Conservation (phyloP, 2,797 vertebrate species). For the Myiotriccus ornatus region DNA sequence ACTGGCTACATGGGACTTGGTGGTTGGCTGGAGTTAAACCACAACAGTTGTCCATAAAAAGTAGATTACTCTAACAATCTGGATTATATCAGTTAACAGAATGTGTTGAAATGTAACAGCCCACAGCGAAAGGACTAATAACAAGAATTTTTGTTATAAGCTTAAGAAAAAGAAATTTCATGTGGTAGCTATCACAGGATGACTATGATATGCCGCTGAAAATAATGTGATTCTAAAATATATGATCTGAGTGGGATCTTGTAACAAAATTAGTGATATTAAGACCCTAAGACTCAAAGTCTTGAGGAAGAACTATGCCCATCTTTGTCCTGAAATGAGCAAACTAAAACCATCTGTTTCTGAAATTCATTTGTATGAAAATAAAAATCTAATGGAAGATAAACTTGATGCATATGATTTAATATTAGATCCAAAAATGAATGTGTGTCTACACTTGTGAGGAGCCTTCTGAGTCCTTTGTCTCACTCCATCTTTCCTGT, state of each 20-base stretch:
- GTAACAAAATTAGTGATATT: accelerated
- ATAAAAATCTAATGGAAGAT: background rate
- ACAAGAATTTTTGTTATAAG: background rate
- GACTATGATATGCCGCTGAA: background rate
- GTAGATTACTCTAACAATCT: background rate
- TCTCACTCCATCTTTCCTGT: background rate
- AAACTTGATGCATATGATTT: background rate
- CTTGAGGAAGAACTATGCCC: background rate
- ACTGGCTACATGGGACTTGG: accelerated
- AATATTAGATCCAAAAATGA: background rate
- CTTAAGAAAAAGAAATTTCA: background rate
- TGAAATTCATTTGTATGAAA: background rate
- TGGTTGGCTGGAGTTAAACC: background rate
- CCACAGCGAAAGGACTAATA: background rate
- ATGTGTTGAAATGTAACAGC: background rate
- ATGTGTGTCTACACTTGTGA: background rate
- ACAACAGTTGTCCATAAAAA: background rate
- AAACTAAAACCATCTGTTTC: background rate
- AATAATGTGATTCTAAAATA: background rate
- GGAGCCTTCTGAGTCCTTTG: background rate
- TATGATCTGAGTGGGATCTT: background rate
- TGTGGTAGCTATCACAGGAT: background rate
- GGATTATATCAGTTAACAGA: background rate
- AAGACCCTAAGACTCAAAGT: background rate
- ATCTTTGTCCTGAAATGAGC: background rate